phyloP scores from a whole-genome alignment of 2,113 vertebrate genomes.

The Nettapus auritus region DNA sequence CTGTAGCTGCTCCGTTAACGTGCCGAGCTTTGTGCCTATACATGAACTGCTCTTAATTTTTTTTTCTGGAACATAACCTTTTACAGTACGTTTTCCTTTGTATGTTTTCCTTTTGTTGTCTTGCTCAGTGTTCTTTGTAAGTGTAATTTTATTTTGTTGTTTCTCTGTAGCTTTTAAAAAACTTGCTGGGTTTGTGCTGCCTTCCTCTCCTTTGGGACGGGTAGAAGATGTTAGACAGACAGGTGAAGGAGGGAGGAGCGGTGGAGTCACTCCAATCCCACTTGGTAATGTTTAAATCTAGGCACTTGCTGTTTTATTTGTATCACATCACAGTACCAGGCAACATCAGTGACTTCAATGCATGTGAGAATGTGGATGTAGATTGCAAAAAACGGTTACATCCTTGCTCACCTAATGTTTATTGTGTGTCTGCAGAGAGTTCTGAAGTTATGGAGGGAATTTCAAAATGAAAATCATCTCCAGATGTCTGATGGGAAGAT shows the following conservation, averaged over 20 bases:
- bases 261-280: not conserved
- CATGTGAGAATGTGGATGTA: not conserved
- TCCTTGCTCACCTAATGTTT: not conserved
- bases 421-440: not conserved
- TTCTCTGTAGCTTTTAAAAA: not conserved
- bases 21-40: fast-evolving
- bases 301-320: not conserved
- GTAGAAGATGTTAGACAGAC: not conserved
- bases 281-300: not conserved
- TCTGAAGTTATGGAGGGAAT: not conserved
- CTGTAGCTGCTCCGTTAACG: not conserved
- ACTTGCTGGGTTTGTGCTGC: not conserved
- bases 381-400: not conserved
- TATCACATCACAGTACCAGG: fast-evolving
- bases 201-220: not conserved
- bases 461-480: not conserved
- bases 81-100: not conserved
- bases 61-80: not conserved
- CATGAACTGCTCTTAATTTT: not conserved
- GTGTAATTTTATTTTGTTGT: not conserved
- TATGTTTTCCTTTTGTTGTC: not conserved
- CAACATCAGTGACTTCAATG: not conserved
- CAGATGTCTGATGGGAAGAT: not conserved
- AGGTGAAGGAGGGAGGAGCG: not conserved
- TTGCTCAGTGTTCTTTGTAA: not conserved